Percentiles rank a stretch among this genome's conserved stretches.
Conservation (phyloP, 2,113 vertebrate species). For the Daphoenositta chrysoptera region DNA sequence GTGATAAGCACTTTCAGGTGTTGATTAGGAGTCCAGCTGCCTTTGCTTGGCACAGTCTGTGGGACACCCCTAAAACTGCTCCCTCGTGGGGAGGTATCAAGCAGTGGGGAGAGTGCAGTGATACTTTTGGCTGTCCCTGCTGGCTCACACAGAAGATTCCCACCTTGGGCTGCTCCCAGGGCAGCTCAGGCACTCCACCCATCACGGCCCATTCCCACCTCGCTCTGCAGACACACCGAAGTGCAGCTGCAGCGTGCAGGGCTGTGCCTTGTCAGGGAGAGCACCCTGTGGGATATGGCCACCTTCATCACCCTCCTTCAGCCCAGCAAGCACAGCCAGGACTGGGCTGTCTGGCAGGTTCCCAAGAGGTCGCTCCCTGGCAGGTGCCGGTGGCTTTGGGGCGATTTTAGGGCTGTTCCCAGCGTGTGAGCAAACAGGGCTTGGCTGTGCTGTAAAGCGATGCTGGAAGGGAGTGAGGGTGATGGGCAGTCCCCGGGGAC, state of each 20-base stretch:
- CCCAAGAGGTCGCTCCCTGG: background rate
- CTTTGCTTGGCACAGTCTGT: background rate
- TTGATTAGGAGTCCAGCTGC: background rate
- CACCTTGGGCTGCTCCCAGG: background rate
- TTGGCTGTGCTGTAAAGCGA: background rate
- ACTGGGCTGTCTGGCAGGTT: background rate
- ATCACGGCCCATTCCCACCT: background rate
- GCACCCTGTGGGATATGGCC: background rate
- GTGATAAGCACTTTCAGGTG: background rate
- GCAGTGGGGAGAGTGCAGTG: rapidly evolving
- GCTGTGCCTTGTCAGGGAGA: background rate
- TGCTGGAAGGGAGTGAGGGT: background rate
- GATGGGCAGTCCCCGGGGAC: no score
- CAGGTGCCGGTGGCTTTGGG: background rate
- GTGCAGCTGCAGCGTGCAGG: background rate
- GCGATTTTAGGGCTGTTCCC: background rate
- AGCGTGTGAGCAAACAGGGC: background rate
- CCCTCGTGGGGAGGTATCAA: rapidly evolving
- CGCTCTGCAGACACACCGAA: rapidly evolving
- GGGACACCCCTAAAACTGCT: background rate
- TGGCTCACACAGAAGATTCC: background rate
- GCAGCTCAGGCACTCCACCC: background rate
- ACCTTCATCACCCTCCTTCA: background rate
- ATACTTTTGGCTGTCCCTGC: background rate
- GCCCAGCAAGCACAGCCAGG: background rate